Conservation (phyloP, 1,140 invertebrate genomes). For the Periplaneta americana region DNA sequence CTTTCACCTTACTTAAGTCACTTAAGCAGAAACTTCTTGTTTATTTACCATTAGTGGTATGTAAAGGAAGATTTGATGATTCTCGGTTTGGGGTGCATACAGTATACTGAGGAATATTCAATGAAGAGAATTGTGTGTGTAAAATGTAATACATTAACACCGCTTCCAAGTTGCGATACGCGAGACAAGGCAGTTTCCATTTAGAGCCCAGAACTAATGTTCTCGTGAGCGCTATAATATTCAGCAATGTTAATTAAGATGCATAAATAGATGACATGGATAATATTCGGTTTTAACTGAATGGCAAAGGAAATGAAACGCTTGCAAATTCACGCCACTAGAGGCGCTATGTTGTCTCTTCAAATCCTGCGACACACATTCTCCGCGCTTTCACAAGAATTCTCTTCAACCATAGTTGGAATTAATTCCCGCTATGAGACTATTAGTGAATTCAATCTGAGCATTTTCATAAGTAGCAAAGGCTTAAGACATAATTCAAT, state of each 20-base stretch:
- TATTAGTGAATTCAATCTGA: not conserved
- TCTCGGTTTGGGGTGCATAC: not conserved
- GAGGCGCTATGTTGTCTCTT: not conserved
- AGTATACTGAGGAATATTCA: not conserved
- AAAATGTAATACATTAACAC: not conserved
- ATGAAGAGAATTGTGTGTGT: not conserved
- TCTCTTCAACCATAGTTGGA: not conserved
- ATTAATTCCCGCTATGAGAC: not conserved
- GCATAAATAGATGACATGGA: not conserved
- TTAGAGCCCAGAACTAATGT: not conserved
- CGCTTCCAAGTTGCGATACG: not conserved
- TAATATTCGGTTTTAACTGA: not conserved
- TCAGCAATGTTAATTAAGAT: not conserved
- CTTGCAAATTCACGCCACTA: not conserved
- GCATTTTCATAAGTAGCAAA: not conserved
- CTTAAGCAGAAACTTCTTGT: too few relatives aligned
- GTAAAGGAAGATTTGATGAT: not conserved
- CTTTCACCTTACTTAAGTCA: too few relatives aligned
- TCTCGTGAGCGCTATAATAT: not conserved
- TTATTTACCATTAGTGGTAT: not conserved
- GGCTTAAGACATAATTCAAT: not conserved
- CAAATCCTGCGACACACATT: not conserved
- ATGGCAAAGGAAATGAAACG: not conserved
- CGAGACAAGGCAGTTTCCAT: not conserved
- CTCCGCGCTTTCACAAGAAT: not conserved